Evolutionary conservation across 1,140 invertebrate species (phyloP).

Genomic region (Drosophila nigromelanica): DNA sequence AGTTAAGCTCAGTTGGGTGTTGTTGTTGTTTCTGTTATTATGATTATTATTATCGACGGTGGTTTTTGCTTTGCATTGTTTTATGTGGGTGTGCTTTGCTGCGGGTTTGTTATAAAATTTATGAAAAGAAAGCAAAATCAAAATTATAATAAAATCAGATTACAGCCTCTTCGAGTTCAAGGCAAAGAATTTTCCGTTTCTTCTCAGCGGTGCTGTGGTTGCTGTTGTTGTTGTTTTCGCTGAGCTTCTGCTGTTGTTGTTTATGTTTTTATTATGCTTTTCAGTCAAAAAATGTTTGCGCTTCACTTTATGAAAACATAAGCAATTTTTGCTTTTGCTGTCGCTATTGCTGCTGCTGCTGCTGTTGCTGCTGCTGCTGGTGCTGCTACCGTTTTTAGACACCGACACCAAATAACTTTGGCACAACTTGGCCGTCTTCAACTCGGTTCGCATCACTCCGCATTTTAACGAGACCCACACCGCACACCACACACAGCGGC

Average conservation of each 20-base stretch:
- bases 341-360: neutral
- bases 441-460: conserved; percentile 11
- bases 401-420: conserved; percentile 72
- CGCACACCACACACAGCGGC: neutral
- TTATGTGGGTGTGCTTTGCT: conserved; percentile 26
- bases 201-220: neutral
- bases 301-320: conserved; percentile 82
- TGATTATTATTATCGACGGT: conserved; percentile 54
- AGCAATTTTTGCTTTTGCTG: conserved; percentile 69
- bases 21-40: conserved; percentile 66
- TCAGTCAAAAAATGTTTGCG: conserved; percentile 78
- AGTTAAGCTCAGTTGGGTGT: conserved; percentile 56
- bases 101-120: conserved; percentile 79
- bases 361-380: conserved; percentile 24
- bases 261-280: conserved; percentile 74
- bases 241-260: conserved; percentile 32
- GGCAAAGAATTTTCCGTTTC: conserved; percentile 36
- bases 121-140: conserved; percentile 82
- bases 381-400: conserved; percentile 54
- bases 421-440: conserved; percentile 25
- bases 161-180: conserved; percentile 60
- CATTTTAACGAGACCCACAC: neutral
- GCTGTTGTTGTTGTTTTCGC: conserved; percentile 1
- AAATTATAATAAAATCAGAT: conserved; percentile 83
- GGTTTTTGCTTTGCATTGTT: conserved; percentile 36